Conservation (phyloP, 2,797 vertebrate species). For the Melanotaenia boesemani region DNA sequence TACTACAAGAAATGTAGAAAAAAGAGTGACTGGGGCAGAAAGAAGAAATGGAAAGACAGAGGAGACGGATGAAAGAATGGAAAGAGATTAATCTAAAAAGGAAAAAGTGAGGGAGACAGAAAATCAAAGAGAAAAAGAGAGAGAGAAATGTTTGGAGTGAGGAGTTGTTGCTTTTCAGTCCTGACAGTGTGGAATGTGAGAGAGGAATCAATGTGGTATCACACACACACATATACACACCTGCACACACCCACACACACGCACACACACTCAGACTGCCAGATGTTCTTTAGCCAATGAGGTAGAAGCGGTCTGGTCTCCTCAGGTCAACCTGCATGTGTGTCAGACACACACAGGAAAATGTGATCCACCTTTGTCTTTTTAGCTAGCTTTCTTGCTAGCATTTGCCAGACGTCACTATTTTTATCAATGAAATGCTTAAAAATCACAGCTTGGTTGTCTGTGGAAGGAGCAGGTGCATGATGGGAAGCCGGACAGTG, state of each 20-base stretch:
- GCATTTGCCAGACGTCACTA: constrained; percentile 22
- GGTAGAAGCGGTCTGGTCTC: constrained; percentile 64
- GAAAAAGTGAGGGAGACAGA: background rate
- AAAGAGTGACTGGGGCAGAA: background rate
- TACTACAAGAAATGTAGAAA: background rate
- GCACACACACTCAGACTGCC: constrained; percentile 52
- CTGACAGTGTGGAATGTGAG: constrained; percentile 78
- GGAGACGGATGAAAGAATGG: background rate
- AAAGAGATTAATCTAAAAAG: background rate
- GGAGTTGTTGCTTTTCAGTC: constrained; percentile 67
- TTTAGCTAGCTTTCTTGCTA: constrained; percentile 3
- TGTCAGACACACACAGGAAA: constrained; percentile 23
- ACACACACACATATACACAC: constrained; percentile 33
- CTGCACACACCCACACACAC: constrained; percentile 26
- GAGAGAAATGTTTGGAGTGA: constrained; percentile 65
- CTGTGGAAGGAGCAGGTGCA: constrained; percentile 7
- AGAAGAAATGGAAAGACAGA: background rate
- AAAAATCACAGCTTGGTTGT: background rate
- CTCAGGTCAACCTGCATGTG: constrained; percentile 70
- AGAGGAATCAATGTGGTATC: constrained; percentile 72
- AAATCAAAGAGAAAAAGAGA: constrained; percentile 21
- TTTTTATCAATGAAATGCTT: constrained; percentile 52
- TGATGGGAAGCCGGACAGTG: no score
- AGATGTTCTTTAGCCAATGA: constrained; percentile 83
- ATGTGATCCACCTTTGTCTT: constrained; percentile 19